Evolutionary conservation across 2,113 vertebrate genomes (phyloP).

Genomic region (Xiphophorus maculatus): DNA sequence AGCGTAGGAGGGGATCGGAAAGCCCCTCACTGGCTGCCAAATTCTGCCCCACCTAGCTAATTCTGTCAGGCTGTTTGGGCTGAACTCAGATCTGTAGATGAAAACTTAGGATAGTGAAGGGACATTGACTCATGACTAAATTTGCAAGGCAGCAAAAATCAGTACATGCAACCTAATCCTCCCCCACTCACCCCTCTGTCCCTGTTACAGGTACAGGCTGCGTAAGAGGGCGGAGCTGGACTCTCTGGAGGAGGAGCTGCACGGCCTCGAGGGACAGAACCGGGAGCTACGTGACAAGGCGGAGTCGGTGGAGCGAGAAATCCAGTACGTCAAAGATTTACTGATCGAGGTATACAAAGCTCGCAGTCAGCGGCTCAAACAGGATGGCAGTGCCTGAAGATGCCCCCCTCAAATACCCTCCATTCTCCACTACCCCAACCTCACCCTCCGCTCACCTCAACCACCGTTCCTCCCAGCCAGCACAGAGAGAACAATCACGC

Average conservation of each 20-base stretch:
- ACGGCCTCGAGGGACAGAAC: constrained; percentile 88
- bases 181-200: neutral
- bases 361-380: constrained; percentile 88
- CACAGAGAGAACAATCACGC: constrained; percentile 47
- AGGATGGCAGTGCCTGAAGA: constrained; percentile 81
- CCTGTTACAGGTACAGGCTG: constrained; percentile 85
- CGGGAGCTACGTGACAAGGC: constrained; percentile 90
- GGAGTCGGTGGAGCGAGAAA: constrained; percentile 91
- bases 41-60: constrained; percentile 57
- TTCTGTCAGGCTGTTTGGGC: constrained; percentile 28
- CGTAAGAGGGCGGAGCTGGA: constrained; percentile 91
- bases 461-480: constrained; percentile 38
- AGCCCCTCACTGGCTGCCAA: constrained; percentile 64
- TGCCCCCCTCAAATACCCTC: neutral
- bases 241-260: constrained; percentile 90
- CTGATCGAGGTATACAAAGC: constrained; percentile 95
- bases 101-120: no score
- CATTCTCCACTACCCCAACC: neutral
- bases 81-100: neutral
- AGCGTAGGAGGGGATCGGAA: constrained; percentile 52
- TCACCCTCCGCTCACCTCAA: constrained; percentile 15
- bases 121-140: constrained; percentile 21
- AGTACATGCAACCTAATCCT: neutral
- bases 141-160: constrained; percentile 47
- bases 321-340: constrained; percentile 93